phyloP scores from a whole-genome alignment of 2,888 invertebrate genomes.

The Eretmocerus hayati region DNA sequence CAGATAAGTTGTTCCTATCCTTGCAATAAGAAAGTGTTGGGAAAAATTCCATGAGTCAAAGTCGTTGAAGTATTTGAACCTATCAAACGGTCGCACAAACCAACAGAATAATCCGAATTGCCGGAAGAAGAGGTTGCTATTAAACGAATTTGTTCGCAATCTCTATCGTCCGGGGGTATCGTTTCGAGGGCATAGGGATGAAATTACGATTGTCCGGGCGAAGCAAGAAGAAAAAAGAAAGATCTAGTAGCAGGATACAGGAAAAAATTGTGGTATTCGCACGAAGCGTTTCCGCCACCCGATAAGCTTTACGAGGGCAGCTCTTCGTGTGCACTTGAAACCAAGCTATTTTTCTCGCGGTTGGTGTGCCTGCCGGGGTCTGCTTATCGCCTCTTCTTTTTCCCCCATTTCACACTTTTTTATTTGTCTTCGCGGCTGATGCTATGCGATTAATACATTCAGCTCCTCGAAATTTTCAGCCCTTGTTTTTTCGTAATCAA shows the following conservation, averaged over 20 bases:
- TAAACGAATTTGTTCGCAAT: no score
- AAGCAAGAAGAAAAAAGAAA: background rate
- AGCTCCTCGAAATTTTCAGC: no score
- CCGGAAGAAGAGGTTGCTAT: no score
- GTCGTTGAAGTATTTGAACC: no score
- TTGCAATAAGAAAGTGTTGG: no score
- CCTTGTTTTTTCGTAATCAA: no score
- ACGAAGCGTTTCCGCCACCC: conserved; percentile 18
- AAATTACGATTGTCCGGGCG: background rate
- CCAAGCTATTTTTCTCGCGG: conserved; percentile 16
- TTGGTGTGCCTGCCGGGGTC: background rate
- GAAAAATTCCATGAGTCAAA: no score
- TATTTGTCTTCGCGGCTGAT: conserved; percentile 11
- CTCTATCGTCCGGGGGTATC: background rate
- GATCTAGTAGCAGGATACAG: background rate
- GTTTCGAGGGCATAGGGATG: background rate
- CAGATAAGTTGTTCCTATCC: no score
- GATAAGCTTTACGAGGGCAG: conserved; percentile 31
- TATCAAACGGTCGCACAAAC: no score
- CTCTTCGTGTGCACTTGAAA: conserved; percentile 13
- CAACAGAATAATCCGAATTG: no score
- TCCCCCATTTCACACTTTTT: conserved; percentile 13
- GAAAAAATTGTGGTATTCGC: background rate
- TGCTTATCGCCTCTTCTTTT: conserved; percentile 26
- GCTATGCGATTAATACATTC: conserved; percentile 9